phyloP scores from a whole-genome alignment of 1,140 invertebrate genomes.

The Macrotrachela quadricornifera region DNA sequence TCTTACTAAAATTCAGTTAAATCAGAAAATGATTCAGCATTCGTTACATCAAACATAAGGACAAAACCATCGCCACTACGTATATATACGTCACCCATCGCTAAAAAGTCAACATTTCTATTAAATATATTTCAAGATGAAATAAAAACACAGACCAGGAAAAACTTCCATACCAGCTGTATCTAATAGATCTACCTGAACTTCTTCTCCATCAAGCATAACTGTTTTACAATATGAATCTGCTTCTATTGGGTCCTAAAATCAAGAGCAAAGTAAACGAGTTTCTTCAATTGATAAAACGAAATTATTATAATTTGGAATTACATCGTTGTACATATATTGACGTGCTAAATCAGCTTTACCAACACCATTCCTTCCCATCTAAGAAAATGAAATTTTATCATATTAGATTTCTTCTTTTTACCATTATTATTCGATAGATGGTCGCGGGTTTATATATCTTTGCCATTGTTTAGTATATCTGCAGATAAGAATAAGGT shows the following conservation, averaged over 20 bases:
- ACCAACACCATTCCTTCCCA: constrained; percentile 93
- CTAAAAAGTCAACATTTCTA: constrained; percentile 1
- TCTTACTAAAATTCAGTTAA: constrained; percentile 86
- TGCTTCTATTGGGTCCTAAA: constrained; percentile 99
- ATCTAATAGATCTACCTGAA: constrained; percentile 96
- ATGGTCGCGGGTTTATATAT: too few species aligned
- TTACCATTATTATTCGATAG: too few species aligned
- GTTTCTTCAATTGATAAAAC: background rate
- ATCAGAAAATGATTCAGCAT: constrained; percentile 92
- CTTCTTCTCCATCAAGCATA: constrained; percentile 65
- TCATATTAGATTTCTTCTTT: too few species aligned
- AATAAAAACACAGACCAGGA: constrained; percentile 33
- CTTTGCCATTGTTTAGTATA: too few species aligned
- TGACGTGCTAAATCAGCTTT: constrained; percentile 96
- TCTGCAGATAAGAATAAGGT: too few species aligned
- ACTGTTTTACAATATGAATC: constrained; percentile 94
- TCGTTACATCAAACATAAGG: constrained; percentile 96
- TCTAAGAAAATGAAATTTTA: constrained; percentile 31
- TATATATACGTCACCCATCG: constrained; percentile 83
- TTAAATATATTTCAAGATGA: background rate
- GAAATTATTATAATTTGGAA: constrained; percentile 6
- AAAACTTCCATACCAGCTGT: constrained; percentile 99
- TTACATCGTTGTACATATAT: constrained; percentile 98
- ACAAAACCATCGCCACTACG: constrained; percentile 95
- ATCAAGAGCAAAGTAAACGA: constrained; percentile 74